Evolutionary conservation across 2,888 invertebrate genomes (phyloP).

Genomic region (Caenorhabditis plicata): DNA sequence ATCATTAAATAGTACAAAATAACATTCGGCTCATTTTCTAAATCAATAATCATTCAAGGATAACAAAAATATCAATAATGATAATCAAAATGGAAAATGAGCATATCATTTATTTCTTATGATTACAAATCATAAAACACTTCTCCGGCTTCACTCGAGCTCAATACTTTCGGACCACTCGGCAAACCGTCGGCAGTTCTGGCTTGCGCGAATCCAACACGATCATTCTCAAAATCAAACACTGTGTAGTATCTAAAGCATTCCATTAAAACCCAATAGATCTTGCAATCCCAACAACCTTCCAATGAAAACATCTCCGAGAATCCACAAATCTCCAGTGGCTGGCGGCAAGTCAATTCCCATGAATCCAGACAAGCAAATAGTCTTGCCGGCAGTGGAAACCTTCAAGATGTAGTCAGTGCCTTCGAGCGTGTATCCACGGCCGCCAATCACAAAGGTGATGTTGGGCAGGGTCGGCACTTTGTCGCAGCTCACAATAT

Average conservation of each 20-base stretch:
- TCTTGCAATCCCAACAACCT: constrained; percentile 17
- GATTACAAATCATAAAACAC: too few relatives aligned
- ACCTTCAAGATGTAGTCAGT: constrained; percentile 85
- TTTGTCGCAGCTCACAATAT: constrained; percentile 78
- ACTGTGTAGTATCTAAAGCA: constrained; percentile 61
- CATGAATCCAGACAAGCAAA: constrained; percentile 94
- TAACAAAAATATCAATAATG: too few relatives aligned
- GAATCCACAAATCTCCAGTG: constrained; percentile 87
- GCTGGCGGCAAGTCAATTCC: constrained; percentile 93
- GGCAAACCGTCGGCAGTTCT: constrained; percentile 35
- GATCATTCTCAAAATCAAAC: constrained; percentile 60
- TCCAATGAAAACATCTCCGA: constrained; percentile 90
- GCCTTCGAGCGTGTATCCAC: constrained; percentile 75
- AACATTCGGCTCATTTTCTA: too few relatives aligned
- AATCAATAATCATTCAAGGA: too few relatives aligned
- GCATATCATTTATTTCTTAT: too few relatives aligned
- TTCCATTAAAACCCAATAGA: not conserved
- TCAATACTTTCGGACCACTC: constrained; percentile 10
- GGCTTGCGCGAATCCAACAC: constrained; percentile 64
- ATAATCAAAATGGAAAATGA: too few relatives aligned
- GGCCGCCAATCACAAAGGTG: constrained; percentile 78
- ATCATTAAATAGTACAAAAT: too few relatives aligned
- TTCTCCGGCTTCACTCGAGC: too few relatives aligned
- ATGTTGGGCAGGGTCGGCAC: constrained; percentile 82
- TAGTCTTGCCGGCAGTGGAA: constrained; percentile 79